Evolutionary conservation across 2,113 vertebrate genomes (phyloP).

Genomic region (Pluvianellus socialis): DNA sequence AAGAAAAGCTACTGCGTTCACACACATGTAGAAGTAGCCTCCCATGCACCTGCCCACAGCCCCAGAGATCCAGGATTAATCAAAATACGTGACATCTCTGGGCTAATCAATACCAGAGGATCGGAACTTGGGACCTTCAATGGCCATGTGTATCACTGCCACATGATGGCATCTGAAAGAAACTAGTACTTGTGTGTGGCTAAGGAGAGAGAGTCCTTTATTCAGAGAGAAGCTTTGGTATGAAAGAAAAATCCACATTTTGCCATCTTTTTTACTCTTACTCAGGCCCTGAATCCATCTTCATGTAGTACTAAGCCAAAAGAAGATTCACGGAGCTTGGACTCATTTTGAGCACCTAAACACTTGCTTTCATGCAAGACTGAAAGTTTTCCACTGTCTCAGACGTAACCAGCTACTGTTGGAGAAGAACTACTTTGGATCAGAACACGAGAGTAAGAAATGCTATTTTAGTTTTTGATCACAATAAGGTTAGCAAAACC

Average conservation of each 20-base stretch:
- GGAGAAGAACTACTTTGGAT: background rate
- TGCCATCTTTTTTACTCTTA: background rate
- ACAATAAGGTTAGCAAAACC: background rate
- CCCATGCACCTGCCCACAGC: background rate
- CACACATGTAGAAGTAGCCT: background rate
- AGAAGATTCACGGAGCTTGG: background rate
- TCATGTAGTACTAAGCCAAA: background rate
- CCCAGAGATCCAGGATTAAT: background rate
- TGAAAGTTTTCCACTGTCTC: background rate
- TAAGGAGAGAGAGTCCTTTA: background rate
- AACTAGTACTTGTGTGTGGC: too few species aligned
- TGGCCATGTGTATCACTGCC: rapidly evolving
- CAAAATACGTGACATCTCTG: background rate
- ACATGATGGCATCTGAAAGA: background rate
- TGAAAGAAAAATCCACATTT: background rate
- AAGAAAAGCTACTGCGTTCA: background rate
- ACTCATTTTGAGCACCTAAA: background rate
- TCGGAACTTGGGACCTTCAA: background rate
- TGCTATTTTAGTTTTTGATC: background rate
- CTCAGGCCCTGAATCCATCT: background rate
- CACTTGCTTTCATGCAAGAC: background rate
- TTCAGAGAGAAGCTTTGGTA: background rate
- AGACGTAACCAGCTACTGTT: background rate
- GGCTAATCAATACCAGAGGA: background rate
- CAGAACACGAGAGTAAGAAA: background rate